These are phyloP conservation scores for Stomatorhinus ivindoensis DNA, from an alignment of 2,113 vertebrate species.

Conservation along the genomic window DNA sequence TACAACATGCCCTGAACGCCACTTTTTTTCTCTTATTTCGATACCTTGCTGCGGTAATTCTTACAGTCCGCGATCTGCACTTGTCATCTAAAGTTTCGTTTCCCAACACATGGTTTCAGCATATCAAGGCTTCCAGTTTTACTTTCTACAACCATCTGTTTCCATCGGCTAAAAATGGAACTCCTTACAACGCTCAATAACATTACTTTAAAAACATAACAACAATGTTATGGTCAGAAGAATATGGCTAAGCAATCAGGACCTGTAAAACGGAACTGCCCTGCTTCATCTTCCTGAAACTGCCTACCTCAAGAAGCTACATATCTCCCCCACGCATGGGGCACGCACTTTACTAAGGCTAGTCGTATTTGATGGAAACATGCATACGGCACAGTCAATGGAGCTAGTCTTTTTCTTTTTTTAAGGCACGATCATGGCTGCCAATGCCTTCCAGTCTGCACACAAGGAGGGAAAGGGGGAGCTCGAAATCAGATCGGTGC, in stretches of 20 bases:
- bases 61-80: background rate
- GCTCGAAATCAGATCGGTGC: background rate
- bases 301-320: background rate
- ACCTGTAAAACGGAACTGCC: background rate
- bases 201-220: background rate
- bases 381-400: background rate
- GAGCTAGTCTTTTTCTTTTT: background rate
- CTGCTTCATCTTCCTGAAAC: background rate
- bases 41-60: background rate
- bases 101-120: background rate
- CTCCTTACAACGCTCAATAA: background rate
- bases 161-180: background rate
- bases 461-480: background rate
- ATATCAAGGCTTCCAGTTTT: background rate
- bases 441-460: background rate
- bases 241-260: background rate
- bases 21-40: background rate
- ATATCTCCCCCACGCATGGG: background rate
- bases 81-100: background rate
- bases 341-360: background rate
- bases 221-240: background rate
- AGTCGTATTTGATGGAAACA: background rate
- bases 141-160: background rate
- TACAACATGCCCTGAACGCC: background rate
- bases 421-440: conserved; percentile 5